Base-by-base conservation (phyloP, 2,888 invertebrate species). In the Sthenelais limicola region DNA sequence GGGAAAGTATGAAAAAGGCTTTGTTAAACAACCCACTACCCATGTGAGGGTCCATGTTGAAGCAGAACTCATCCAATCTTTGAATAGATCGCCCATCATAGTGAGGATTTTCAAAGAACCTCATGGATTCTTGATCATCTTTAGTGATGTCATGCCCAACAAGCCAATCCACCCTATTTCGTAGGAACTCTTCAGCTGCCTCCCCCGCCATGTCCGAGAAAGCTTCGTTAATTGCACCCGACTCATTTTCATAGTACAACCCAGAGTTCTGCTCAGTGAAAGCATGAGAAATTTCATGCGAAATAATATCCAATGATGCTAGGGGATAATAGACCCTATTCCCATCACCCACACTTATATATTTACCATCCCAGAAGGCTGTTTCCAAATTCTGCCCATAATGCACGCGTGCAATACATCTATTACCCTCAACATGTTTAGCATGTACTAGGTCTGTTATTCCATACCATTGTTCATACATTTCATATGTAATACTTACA, bases 241-340 rank as follows among this genome's bases (percentile, higher is more conserved):
- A 74, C 68, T 82, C 76, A 7, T 69, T 77, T 28, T 62, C 68
- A 71, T 81, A 81, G 18, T 76, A 43, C 32, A 81, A 74, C 43
- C 76, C 70, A n/a, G 81, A 81, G 38, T 74, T 71, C 4, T 72
- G 75, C 38, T 77, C 77, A 1, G 80, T 80, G 32, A 82, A 68
- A 3, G 80, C 82, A 68, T 82, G 82, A 0, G 71, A 79, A 9
- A 81, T 68, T 51, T 82, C 82, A 58, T 82, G 82, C n/a, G 78
- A 77, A 4, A 80, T 71, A 7, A 80, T 72, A 66, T 82, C 80
- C 7, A 79, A 67, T 35, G 71, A 75, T 2, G 76, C 76, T 4
- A 81, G 69, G 1, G 82, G 82, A 51, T 79, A 79, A 2, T 58
- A 28, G 7, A 21, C 21, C 24, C 49, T 56, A n/a, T 62, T 71